Percentiles rank a stretch among this genome's conserved stretches.
phyloP scores from a whole-genome alignment of 2,113 vertebrate genomes.

The Corythaixoides concolor region DNA sequence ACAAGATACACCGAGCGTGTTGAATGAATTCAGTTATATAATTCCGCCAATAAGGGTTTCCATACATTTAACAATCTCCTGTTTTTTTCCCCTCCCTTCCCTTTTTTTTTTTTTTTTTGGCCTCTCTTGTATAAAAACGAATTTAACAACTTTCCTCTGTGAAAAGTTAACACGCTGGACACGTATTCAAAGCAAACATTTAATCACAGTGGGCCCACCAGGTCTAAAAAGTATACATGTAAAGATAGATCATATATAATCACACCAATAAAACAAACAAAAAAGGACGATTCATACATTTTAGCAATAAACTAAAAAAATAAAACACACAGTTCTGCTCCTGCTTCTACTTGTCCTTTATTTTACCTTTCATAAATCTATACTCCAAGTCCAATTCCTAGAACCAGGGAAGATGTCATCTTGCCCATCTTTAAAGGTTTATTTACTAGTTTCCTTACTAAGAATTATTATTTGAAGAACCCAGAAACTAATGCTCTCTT shows the following conservation, averaged over 20 bases:
- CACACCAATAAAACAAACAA: conserved; percentile 60
- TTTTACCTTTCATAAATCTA: conserved; percentile 57
- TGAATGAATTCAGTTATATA: conserved; percentile 68
- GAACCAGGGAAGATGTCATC: conserved; percentile 40
- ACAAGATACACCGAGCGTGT: conserved; percentile 49
- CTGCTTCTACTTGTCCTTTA: conserved; percentile 46
- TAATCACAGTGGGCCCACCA: conserved; percentile 37
- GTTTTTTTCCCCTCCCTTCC: rapidly evolving
- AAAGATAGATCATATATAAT: conserved; percentile 59
- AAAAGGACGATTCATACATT: conserved; percentile 45
- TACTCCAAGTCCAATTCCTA: conserved; percentile 2
- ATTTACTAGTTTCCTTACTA: conserved; percentile 49
- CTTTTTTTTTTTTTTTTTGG: neutral
- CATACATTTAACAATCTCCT: conserved; percentile 57
- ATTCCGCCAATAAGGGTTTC: conserved; percentile 65
- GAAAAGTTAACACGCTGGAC: conserved; percentile 41
- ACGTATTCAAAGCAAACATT: conserved; percentile 59
- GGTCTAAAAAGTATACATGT: conserved; percentile 45
- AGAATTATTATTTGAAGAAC: conserved; percentile 63
- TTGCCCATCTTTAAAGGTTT: conserved; percentile 23
- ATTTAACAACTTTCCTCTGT: conserved; percentile 38
- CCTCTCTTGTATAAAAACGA: neutral
- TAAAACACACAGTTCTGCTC: neutral
- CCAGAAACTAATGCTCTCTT: conserved; percentile 25
- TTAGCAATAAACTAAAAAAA: conserved; percentile 59